phyloP scores from a whole-genome alignment of 2,888 invertebrate species.

The Frankliniella fusca region DNA sequence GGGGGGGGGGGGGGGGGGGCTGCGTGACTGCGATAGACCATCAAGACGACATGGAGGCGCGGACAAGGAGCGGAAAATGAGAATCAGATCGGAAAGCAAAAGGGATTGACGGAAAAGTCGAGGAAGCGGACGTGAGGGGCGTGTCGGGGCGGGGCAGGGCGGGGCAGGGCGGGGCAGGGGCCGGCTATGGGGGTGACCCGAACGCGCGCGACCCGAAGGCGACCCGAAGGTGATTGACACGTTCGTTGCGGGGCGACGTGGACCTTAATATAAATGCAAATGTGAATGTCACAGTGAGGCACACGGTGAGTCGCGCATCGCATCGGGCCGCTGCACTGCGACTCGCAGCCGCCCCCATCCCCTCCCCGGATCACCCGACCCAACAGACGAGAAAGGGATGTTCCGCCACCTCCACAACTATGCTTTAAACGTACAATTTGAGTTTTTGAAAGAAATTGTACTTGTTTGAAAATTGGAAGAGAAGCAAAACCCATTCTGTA shows the following conservation, averaged over 20 bases:
- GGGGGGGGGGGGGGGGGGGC: too few relatives aligned
- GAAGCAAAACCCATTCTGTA: too few relatives aligned
- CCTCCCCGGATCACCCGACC: neutral
- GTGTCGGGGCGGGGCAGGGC: neutral
- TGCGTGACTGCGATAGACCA: too few relatives aligned
- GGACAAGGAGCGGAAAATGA: neutral
- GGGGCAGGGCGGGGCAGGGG: neutral
- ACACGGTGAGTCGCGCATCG: conserved; percentile 8
- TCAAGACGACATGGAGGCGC: neutral
- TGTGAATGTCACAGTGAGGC: neutral
- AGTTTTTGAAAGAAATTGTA: too few relatives aligned
- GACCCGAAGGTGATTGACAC: conserved; percentile 5
- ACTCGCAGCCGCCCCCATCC: neutral
- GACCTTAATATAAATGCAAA: conserved; percentile 26
- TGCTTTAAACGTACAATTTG: too few relatives aligned
- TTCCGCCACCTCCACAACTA: too few relatives aligned
- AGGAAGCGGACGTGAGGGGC: neutral
- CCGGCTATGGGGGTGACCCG: too few relatives aligned
- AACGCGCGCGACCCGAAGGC: neutral
- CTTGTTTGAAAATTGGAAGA: too few relatives aligned
- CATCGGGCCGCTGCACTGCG: neutral
- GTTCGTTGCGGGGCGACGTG: neutral
- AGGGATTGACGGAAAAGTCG: neutral
- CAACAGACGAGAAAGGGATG: too few relatives aligned
- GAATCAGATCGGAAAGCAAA: neutral